Evolutionary conservation across 2,888 invertebrate genomes (phyloP).

Genomic region (Cantharis nigra): DNA sequence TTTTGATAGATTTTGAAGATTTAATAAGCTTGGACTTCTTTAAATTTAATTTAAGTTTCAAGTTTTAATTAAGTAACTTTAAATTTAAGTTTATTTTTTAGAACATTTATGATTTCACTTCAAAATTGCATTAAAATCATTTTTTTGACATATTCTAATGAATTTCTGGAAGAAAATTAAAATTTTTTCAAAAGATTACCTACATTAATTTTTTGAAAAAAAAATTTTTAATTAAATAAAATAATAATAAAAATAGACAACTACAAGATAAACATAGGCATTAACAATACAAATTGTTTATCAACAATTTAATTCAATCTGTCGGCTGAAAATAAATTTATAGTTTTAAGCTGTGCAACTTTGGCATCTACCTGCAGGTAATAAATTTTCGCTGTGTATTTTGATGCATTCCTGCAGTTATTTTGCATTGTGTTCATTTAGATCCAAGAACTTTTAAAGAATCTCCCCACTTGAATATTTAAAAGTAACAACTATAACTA

Average conservation of each 20-base stretch:
- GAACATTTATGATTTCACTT: too few relatives aligned
- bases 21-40: too few relatives aligned
- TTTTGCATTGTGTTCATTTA: background rate
- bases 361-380: background rate
- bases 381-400: background rate
- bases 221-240: too few relatives aligned
- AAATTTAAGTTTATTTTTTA: too few relatives aligned
- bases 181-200: too few relatives aligned
- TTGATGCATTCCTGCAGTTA: background rate
- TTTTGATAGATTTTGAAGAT: too few relatives aligned
- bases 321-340: background rate
- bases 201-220: too few relatives aligned
- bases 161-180: too few relatives aligned
- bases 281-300: background rate
- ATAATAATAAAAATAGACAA: background rate
- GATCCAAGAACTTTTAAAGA: background rate
- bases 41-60: too few relatives aligned
- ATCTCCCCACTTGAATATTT: background rate
- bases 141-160: too few relatives aligned
- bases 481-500: background rate
- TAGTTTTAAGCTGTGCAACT: background rate
- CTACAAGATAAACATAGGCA: background rate
- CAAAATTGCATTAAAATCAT: too few relatives aligned
- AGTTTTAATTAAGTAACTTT: too few relatives aligned
- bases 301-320: background rate